Conservation (phyloP, 2,888 invertebrate species). For the Acrobasis repandana region DNA sequence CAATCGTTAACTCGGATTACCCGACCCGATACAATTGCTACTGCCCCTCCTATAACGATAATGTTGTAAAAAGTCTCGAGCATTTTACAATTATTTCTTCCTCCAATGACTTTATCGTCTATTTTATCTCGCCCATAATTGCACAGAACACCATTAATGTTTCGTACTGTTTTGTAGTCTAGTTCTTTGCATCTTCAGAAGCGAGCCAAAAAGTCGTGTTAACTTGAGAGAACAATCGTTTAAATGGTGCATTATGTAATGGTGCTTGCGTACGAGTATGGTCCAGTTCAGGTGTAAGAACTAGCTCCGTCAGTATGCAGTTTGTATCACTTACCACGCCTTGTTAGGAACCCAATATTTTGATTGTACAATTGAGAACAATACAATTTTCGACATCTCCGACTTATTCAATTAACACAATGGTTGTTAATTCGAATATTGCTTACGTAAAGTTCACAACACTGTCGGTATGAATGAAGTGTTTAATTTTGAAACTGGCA, state of each 20-base stretch:
- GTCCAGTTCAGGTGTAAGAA: not conserved
- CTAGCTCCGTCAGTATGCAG: not conserved
- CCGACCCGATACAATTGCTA: slow-evolving; percentile 31
- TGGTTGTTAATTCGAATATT: slow-evolving; percentile 54
- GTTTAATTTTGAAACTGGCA: slow-evolving; percentile 61
- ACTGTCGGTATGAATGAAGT: slow-evolving; percentile 54
- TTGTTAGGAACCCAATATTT: slow-evolving; percentile 23
- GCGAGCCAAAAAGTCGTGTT: slow-evolving; percentile 1
- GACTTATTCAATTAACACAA: slow-evolving; percentile 64
- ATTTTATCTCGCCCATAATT: slow-evolving; percentile 12
- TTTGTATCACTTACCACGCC: slow-evolving; percentile 12
- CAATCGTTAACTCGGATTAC: slow-evolving; percentile 49
- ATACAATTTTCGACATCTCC: slow-evolving; percentile 41
- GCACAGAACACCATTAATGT: not conserved
- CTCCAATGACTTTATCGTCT: slow-evolving; percentile 16
- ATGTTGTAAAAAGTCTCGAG: slow-evolving; percentile 11
- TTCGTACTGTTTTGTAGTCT: slow-evolving; percentile 9
- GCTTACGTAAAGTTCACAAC: slow-evolving; percentile 60
- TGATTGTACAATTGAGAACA: slow-evolving; percentile 31
- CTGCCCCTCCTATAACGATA: slow-evolving; percentile 6
- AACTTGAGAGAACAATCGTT: not conserved
- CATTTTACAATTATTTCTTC: slow-evolving; percentile 14
- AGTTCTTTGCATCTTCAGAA: not conserved
- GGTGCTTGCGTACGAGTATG: not conserved
- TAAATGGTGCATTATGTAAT: not conserved